Evolutionary conservation across 2,113 vertebrate genomes (phyloP), one percentile per base, ranked within the genome.

Genomic region (Sterna hirundo): DNA sequence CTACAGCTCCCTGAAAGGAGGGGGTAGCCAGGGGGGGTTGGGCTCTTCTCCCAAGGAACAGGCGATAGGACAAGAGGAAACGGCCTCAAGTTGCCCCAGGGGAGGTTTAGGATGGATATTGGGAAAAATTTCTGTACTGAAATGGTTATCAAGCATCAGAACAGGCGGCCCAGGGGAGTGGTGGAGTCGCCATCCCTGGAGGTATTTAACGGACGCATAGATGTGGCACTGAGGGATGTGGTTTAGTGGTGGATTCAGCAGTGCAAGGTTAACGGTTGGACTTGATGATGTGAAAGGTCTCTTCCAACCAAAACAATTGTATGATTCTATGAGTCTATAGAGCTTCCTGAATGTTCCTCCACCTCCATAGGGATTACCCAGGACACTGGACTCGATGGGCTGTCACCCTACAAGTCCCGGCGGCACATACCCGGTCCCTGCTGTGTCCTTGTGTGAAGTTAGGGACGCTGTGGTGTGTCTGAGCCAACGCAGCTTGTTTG

Each of bases 331-430:
- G 40, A 44, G 19, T 21, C 62, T 29, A 5, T 66, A 44, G 19
- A 22, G 40, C 64, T 44, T 66, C 42, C 61, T 19, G 23, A 40
- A 1, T 2, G 6, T 34, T 79, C 29, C 70, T 78, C 60, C 30
- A 15, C 18, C 54, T 49, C 47, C 15, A 2, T 2, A 16, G 29
- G 61, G 88, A 17, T 64, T 49, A 3, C 18, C n/a, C 18, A 29
- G 27, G 19, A 7, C 18, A 0, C 78, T 49, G 78, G 29, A 7
- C 20, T 29, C n/a, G 34, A 40, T 8, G 75, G 52, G 23, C 64
- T 38, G 0, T 36, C 0, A 0, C 57, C 52, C 51, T 16, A 1
- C 1, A 3, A 3, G 17, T 60, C 47, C 64, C 55, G 4, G 38
- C 1, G 2, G 70, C 47, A 4, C 15, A 1, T 11, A 11, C 15